Evolutionary conservation across 2,888 invertebrate species (phyloP), one percentile per base, ranked within the genome.

Genomic region (Coleophora flavipennella): DNA sequence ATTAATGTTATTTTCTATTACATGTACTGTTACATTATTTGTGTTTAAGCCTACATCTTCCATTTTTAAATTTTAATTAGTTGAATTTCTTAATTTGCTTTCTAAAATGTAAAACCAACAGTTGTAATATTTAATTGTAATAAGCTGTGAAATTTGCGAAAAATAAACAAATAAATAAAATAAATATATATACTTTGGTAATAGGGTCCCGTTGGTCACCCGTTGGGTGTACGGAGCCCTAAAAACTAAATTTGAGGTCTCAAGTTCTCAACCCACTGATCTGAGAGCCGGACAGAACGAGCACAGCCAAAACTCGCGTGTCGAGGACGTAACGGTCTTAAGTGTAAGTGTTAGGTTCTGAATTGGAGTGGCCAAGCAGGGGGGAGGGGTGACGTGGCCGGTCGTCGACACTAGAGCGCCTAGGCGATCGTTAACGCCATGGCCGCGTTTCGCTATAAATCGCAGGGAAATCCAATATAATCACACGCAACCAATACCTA

Each of bases 171-270:
- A n/a, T n/a, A n/a, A n/a, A n/a, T n/a, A n/a, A n/a, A n/a, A n/a
- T n/a, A n/a, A n/a, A n/a, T n/a, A n/a, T n/a, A n/a, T n/a, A n/a
- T n/a, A n/a, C n/a, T n/a, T n/a, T n/a, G n/a, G n/a, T n/a, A n/a
- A n/a, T n/a, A n/a, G n/a, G n/a, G n/a, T n/a, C n/a, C n/a, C n/a
- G n/a, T n/a, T n/a, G n/a, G n/a, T n/a, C n/a, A n/a, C n/a, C n/a
- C n/a, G n/a, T n/a, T n/a, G n/a, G n/a, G n/a, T n/a, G n/a, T n/a
- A n/a, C n/a, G n/a, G n/a, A n/a, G n/a, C 49, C 55, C 59, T 65
- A 60, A 64, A 67, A 65, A 68, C 58, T 58, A 57, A 58, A 63
- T 51, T 61, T 67, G 69, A 76, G 75, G 71, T 66, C 73, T 53
- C 66, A 55, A 76, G 75, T 71, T 66, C 73, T 53, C 20, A 20